These are phyloP conservation scores for Fukomys damarensis DNA, from an alignment of 2,113 vertebrate species.

Conservation along the genomic window DNA sequence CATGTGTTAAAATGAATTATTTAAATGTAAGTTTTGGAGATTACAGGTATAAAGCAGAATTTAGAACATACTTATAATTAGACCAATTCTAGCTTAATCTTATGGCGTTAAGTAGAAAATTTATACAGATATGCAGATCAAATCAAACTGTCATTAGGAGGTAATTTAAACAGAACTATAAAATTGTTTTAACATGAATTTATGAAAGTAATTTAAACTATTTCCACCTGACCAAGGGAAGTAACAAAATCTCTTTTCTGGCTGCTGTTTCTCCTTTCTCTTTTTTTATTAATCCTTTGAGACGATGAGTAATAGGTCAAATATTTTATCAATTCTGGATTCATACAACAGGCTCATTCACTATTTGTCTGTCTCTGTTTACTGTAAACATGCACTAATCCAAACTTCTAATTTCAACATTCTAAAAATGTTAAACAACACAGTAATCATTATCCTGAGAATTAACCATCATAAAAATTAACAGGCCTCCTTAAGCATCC, in stretches of 20 bases:
- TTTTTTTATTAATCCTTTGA: conserved; percentile 47
- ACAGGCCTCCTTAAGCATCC: conserved; percentile 61
- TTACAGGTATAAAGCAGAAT: conserved; percentile 40
- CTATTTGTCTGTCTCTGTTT: conserved; percentile 32
- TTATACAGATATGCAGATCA: conserved; percentile 8
- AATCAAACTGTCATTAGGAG: not conserved
- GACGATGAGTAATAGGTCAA: conserved; percentile 12
- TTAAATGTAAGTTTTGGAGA: conserved; percentile 55
- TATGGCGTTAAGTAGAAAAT: conserved; percentile 47
- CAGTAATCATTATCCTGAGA: conserved; percentile 21
- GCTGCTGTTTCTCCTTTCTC: conserved; percentile 8
- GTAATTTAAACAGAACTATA: conserved; percentile 63
- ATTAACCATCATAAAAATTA: conserved; percentile 49
- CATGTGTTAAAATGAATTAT: not conserved
- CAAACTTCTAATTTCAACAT: conserved; percentile 8
- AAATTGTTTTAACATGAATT: conserved; percentile 47
- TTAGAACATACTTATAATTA: conserved; percentile 55
- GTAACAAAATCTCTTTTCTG: conserved; percentile 40
- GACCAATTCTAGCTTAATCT: conserved; percentile 28
- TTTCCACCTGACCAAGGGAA: conserved; percentile 45
- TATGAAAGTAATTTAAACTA: conserved; percentile 65
- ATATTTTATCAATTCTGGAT: conserved; percentile 57
- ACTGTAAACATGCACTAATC: conserved; percentile 64
- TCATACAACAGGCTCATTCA: not conserved
- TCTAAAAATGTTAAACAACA: conserved; percentile 49